Conservation (phyloP, 2,113 vertebrate genomes). For the Chlorodrepanis virens region DNA sequence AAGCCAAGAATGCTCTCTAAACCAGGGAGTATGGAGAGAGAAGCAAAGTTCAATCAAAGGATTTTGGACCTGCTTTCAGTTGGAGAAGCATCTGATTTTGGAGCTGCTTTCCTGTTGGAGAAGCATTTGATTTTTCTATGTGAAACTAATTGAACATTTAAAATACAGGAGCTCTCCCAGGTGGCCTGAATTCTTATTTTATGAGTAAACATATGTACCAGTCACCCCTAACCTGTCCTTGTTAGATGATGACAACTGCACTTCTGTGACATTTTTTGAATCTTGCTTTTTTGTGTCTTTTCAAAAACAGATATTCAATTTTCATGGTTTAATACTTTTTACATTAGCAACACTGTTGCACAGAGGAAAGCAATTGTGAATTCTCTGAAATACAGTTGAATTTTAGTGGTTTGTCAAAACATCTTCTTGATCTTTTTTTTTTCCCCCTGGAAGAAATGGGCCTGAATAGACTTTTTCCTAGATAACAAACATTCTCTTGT, state of each 20-base stretch:
- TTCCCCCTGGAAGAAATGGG: neutral
- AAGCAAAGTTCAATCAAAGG: neutral
- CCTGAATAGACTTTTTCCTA: neutral
- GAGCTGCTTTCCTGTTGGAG: neutral
- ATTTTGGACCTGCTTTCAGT: neutral
- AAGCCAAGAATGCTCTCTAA: neutral
- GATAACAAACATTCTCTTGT: neutral
- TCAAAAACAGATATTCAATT: neutral
- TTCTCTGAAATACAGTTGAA: neutral
- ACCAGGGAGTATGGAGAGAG: neutral
- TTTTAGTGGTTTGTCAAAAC: neutral
- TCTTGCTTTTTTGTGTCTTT: neutral
- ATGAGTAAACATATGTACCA: neutral
- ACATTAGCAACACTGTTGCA: neutral
- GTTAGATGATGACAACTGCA: neutral
- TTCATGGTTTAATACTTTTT: neutral
- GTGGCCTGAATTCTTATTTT: neutral
- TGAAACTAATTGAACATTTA: neutral
- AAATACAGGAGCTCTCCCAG: neutral
- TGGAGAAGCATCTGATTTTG: neutral
- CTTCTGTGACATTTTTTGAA: neutral
- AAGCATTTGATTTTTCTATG: neutral
- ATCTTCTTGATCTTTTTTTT: neutral
- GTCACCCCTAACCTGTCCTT: neutral
- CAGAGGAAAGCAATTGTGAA: neutral